Conservation (phyloP, 2,888 invertebrate genomes). For the Agrotis segetum region DNA sequence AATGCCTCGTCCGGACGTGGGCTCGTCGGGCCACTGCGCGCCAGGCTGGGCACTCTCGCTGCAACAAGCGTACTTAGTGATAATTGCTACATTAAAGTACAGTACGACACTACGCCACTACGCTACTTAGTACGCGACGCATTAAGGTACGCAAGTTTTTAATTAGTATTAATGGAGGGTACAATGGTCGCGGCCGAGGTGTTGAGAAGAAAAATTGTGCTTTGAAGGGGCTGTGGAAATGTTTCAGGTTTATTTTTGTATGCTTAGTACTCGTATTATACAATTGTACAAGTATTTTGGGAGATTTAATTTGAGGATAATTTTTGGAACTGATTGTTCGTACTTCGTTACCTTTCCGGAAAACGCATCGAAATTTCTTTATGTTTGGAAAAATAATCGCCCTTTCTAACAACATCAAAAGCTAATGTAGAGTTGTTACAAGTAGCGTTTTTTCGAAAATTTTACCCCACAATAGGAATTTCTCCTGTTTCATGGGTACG, state of each 20-base stretch:
- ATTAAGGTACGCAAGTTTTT: slow-evolving; percentile 64
- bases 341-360: no score
- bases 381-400: no score
- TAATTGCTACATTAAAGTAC: slow-evolving; percentile 58
- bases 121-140: slow-evolving; percentile 46
- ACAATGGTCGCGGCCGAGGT: slow-evolving; percentile 45
- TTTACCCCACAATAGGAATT: no score
- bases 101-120: slow-evolving; percentile 43
- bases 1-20: slow-evolving; percentile 73
- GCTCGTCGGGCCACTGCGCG: slow-evolving; percentile 75
- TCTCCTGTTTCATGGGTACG: no score
- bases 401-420: no score
- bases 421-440: no score
- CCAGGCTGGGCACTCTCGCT: slow-evolving; percentile 86
- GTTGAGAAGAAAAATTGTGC: slow-evolving; percentile 54
- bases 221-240: slow-evolving; percentile 44
- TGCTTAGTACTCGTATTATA: not conserved
- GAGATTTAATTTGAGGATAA: no score
- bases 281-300: not conserved
- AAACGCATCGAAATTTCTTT: no score
- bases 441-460: no score
- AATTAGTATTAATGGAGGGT: slow-evolving; percentile 63
- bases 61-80: slow-evolving; percentile 69
- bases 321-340: no score
- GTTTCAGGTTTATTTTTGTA: slow-evolving; percentile 9